Conservation (phyloP, 1,140 invertebrate species). For the Anagrus nilaparvatae region DNA sequence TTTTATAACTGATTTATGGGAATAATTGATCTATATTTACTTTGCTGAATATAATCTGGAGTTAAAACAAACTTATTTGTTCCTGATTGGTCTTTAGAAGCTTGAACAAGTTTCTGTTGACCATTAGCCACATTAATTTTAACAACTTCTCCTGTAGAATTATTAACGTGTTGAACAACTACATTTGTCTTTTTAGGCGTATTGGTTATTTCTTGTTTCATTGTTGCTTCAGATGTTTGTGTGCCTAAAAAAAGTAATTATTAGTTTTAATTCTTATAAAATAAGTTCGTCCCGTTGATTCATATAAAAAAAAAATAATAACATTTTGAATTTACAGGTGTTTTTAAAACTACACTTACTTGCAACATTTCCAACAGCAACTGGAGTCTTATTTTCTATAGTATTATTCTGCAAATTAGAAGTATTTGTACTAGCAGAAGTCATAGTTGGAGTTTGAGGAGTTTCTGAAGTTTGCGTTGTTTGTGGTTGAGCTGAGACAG, state of each 20-base stretch:
- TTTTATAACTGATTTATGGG: background rate
- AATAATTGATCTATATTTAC: constrained; percentile 42
- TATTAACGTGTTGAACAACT: constrained; percentile 32
- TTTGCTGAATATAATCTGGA: constrained; percentile 81
- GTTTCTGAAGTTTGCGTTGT: constrained; percentile 14
- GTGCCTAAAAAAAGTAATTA: background rate
- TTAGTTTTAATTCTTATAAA: background rate
- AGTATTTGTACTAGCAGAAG: constrained; percentile 11
- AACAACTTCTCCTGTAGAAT: constrained; percentile 27
- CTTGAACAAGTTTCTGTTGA: constrained; percentile 36
- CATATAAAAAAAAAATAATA: background rate
- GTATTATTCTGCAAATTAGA: background rate
- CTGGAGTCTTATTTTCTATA: no score
- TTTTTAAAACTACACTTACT: no score
- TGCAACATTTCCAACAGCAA: no score
- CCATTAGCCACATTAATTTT: constrained; percentile 35
- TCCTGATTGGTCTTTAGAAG: constrained; percentile 30
- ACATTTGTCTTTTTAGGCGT: constrained; percentile 36
- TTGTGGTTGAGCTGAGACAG: constrained; percentile 21
- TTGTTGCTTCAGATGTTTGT: background rate
- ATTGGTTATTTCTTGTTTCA: constrained; percentile 10
- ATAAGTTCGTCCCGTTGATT: background rate
- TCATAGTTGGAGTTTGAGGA: constrained; percentile 8
- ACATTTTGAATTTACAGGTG: no score
- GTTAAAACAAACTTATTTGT: constrained; percentile 73